A percentile compares a stretch with the other conserved stretches of the same genome.
Evolutionary conservation across 2,888 invertebrate genomes (phyloP).

Genomic region (Baronia brevicornis): DNA sequence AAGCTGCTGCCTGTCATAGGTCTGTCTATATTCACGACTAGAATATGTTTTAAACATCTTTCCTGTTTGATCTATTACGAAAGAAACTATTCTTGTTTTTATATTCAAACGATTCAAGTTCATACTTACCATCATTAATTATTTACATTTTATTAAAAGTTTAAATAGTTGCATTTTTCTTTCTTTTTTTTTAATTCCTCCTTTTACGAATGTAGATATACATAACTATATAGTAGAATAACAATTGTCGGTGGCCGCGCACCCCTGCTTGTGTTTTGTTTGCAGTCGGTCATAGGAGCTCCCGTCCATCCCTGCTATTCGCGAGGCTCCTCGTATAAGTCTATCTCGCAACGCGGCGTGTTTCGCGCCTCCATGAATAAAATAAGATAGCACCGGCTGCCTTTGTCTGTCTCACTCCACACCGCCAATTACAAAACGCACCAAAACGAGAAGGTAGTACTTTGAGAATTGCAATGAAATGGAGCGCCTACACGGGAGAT

Average conservation of each 20-base stretch:
- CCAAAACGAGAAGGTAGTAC: slow-evolving; percentile 36
- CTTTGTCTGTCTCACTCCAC: slow-evolving; percentile 46
- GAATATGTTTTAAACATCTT: no score
- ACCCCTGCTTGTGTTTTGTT: slow-evolving; percentile 50
- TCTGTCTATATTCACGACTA: no score
- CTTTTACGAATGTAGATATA: slow-evolving; percentile 42
- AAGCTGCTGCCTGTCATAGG: no score
- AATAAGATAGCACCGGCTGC: slow-evolving; percentile 49
- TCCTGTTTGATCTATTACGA: no score
- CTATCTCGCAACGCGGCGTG: slow-evolving; percentile 39
- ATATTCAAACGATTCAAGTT: not conserved
- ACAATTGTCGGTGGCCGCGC: slow-evolving; percentile 58
- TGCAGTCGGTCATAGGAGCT: slow-evolving; percentile 43
- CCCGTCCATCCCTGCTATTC: slow-evolving; percentile 42
- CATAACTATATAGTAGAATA: slow-evolving; percentile 49
- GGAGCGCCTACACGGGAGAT: slow-evolving; percentile 49
- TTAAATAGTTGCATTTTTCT: slow-evolving; percentile 48
- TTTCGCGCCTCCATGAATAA: slow-evolving; percentile 57
- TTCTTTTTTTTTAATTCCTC: slow-evolving; percentile 44
- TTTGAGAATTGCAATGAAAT: slow-evolving; percentile 57
- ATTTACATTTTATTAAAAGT: slow-evolving; percentile 40
- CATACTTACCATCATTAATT: slow-evolving; percentile 10
- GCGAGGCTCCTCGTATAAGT: slow-evolving; percentile 33
- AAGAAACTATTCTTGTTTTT: no score
- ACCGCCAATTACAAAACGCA: slow-evolving; percentile 22